phyloP scores from a whole-genome alignment of 2,113 vertebrate species.

The Phocoena sinus region DNA sequence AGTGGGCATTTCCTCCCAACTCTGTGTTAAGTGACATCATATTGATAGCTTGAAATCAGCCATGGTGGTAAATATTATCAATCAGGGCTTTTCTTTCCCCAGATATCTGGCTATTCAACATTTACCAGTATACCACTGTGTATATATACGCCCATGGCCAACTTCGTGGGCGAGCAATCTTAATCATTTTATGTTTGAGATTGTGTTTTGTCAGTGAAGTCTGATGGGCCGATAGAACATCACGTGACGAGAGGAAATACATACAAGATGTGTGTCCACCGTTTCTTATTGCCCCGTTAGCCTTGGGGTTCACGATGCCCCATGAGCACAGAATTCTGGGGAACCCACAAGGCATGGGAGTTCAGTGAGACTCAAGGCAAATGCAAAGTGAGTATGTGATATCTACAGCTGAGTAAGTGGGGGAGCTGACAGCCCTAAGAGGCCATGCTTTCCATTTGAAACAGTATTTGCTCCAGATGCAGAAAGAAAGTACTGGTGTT shows the following conservation, averaged over 20 bases:
- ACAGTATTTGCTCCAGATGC: not conserved
- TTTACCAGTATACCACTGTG: not conserved
- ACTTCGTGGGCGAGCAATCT: not conserved
- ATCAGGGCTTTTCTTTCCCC: not conserved
- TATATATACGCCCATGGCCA: not conserved
- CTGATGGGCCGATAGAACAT: not conserved
- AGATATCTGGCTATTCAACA: not conserved
- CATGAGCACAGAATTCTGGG: not conserved
- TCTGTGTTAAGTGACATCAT: not conserved
- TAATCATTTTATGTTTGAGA: not conserved
- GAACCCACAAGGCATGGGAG: not conserved
- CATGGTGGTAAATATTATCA: not conserved
- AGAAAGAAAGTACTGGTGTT: not conserved
- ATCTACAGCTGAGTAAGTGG: not conserved
- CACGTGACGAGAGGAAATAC: fast-evolving
- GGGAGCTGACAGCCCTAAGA: not conserved
- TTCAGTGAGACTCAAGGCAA: not conserved
- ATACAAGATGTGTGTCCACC: not conserved
- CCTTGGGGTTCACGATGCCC: not conserved
- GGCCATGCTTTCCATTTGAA: not conserved
- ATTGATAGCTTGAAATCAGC: not conserved
- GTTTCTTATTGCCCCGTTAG: not conserved
- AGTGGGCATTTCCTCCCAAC: not conserved
- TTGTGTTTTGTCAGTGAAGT: not conserved
- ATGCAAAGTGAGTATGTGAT: not conserved